These are phyloP conservation scores for Lanius collurio DNA, from an alignment of 2,113 vertebrate genomes.

Conservation along the genomic window DNA sequence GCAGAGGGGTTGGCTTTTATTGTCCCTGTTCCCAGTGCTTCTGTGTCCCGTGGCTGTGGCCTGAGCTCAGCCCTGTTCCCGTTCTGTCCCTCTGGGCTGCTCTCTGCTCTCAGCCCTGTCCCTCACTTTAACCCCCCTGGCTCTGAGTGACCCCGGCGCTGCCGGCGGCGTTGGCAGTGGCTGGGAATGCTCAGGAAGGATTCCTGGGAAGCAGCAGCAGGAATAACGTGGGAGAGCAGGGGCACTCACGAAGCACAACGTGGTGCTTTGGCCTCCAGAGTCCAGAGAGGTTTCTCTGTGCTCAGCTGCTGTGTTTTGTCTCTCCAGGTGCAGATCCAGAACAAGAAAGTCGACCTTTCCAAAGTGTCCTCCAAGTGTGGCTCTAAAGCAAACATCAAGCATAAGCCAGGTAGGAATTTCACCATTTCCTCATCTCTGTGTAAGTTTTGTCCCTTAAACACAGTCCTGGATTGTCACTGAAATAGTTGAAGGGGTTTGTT, in stretches of 20 bases:
- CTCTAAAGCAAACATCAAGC: conserved; percentile 91
- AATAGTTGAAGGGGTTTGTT: not conserved
- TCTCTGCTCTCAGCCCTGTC: not conserved
- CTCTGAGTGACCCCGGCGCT: accelerated
- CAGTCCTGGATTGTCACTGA: not conserved
- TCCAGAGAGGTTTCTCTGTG: not conserved
- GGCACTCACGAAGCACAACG: accelerated
- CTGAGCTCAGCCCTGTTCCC: accelerated
- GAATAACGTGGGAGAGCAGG: accelerated
- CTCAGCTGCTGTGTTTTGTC: not conserved
- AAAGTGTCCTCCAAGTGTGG: conserved; percentile 95
- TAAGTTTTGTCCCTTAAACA: not conserved
- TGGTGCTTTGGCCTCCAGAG: not conserved
- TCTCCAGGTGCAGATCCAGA: conserved; percentile 90
- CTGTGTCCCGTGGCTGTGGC: not conserved
- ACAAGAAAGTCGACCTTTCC: conserved; percentile 92
- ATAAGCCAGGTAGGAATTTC: conserved; percentile 85
- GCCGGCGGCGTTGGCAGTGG: accelerated
- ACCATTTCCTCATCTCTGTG: not conserved
- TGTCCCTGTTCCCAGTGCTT: not conserved
- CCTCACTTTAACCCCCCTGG: not conserved
- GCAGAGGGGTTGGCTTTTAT: too few species aligned
- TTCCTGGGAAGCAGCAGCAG: not conserved
- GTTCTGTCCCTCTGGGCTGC: not conserved
- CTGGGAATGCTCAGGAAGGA: not conserved